Base-by-base conservation (phyloP, 2,113 vertebrate genomes). In the Alligator sinensis region DNA sequence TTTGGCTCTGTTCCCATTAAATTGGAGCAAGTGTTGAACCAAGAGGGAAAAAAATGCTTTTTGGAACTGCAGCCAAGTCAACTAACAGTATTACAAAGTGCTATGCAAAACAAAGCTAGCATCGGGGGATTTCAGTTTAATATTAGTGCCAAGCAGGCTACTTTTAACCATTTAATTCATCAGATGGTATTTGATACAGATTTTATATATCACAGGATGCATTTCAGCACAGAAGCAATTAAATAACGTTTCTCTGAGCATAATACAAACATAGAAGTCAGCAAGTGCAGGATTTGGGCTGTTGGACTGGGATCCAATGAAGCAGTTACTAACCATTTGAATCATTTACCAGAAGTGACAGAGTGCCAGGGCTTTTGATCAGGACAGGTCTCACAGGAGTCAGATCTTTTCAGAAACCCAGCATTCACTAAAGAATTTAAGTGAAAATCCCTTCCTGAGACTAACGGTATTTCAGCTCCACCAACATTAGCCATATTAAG, bases 21-120 rank as follows among this genome's bases (percentile, higher is more conserved):
- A 97, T 66, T 86, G 88, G 64, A 92, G 84, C 2, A 77, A 95
- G 88, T 2, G 5, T 30, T 92, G 93, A 97, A 97, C 91, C 82
- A 77, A 92, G 85, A 22, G 91, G 93, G 19, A 74, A 93, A 47
- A 77, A 82, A 95, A 78, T 3, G 84, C 92, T 96, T 84, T 61
- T 87, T 90, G 92, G 96, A 86, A 80, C 92, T 91, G 93, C 94
- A 97, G 96, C 96, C 97, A 97, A 97, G 95, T 86, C 94, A 96
- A 82, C 77, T 91, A 78, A 85, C 80, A 96, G 89, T 58, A 90
- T 94, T 96, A 94, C 91, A 93, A 92, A 95, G 96, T 95, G 95
- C 94, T 96, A 89, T 94, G 95, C 96, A 97, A 97, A 94, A 93
- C 96, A 95, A 86, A 92, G 95, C 79, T 79, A 91, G 19, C 82